These are phyloP conservation scores for Acanthosepion pharaonis DNA, from an alignment of 2,888 invertebrate species.

Conservation along the genomic window DNA sequence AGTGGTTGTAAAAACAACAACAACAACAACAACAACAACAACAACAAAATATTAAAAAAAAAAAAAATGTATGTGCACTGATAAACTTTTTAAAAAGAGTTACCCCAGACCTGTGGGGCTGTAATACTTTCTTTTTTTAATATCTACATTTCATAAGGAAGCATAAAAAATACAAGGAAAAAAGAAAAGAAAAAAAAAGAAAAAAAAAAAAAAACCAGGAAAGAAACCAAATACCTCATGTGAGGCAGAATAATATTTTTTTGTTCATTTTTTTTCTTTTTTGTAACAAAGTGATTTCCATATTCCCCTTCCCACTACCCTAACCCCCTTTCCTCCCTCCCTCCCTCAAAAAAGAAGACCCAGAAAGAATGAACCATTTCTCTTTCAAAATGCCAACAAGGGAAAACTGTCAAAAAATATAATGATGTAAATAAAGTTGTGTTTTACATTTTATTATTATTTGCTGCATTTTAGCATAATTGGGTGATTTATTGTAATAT, in stretches of 20 bases:
- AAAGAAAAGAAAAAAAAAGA: no score
- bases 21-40: not conserved
- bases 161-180: not conserved
- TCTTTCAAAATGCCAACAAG: constrained; percentile 14
- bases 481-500: not conserved
- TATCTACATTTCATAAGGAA: not conserved
- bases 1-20: not conserved
- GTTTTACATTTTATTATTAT: not conserved
- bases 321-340: no score
- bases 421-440: no score
- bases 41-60: not conserved
- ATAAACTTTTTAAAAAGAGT: not conserved
- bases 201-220: no score
- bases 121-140: not conserved
- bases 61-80: not conserved
- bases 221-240: not conserved
- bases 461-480: not conserved
- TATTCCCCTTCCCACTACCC: not conserved
- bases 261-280: not conserved
- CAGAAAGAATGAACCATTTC: constrained; percentile 14
- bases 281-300: not conserved
- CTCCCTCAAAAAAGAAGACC: not conserved
- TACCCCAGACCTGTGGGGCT: not conserved
- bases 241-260: not conserved
- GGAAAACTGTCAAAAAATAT: not conserved